Base-by-base conservation (phyloP, 2,888 invertebrate species). In the Odontothrips loti region DNA sequence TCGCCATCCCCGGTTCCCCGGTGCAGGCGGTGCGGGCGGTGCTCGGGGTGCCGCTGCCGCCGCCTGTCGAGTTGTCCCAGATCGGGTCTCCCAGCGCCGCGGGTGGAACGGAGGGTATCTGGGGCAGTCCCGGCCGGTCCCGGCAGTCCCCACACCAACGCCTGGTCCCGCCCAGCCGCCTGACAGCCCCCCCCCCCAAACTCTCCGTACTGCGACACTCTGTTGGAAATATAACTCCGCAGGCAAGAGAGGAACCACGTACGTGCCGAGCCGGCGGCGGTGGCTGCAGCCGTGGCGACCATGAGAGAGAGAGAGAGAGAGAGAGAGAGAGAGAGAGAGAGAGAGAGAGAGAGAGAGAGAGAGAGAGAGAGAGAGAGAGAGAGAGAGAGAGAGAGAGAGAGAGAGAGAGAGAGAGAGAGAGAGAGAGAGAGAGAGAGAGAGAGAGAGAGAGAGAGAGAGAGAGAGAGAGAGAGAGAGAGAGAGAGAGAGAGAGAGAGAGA, bases 261-360 rank as follows among this genome's bases (percentile, higher is more conserved):
- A 12, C 68, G 12, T 23, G 23, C 23, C 23, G 27, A 1, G 11
- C 9, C 4, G 68, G 68, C 68, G 23, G 23, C n/a, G 68, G 23
- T 23, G 23, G 20, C 9, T 27, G 27, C 27, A 27, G 68, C 68
- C n/a, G n/a, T n/a, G n/a, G n/a, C n/a, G n/a, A n/a, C n/a, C n/a
- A n/a, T n/a, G n/a, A 79, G 79, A 43, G 15, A 58, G 58, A 58
- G 17, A 58, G 79, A 79, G 43, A 79, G 9, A 4, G 43, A n/a
- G 79, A 79, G 43, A 68, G 68, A n/a, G 3, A 27, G 17, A 12
- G 43, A 8, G 79, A 17, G 43, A 43, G n/a, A 79, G n/a, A n/a
- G 12, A 79, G n/a, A 79, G 79, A 43, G 15, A 58, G 58, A 58
- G 17, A 58, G 79, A 79, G 43, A 79, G 9, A 4, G 43, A n/a